Base-by-base conservation (phyloP, 2,797 vertebrate species). In the Sebastiscus albofasciatus region DNA sequence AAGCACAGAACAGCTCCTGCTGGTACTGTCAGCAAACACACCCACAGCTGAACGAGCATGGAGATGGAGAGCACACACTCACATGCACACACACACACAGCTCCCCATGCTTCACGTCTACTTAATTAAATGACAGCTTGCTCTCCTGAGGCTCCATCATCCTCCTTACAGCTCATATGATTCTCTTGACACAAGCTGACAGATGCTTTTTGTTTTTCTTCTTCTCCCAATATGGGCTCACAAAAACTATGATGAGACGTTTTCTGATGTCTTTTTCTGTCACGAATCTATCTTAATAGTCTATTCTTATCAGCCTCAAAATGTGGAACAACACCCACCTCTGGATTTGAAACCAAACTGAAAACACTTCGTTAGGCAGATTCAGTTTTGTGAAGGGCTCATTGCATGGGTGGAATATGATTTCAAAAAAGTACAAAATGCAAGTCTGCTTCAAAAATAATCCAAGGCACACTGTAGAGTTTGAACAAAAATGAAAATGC, bases 91-190 rank as follows among this genome's bases (percentile, higher is more conserved):
- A 52, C 33, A 1, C 55, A 6, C 27, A 42, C 67, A 31, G 2
- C 58, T 66, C 71, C 77, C 81, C 52, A 22, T 46, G 71, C 77
- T 79, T 78, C 72, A 69, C n/a, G 13, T 83, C 77, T 80, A 24
- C 56, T 88, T 91, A 90, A 94, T 91, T 90, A 92, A 89, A 87
- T 82, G 83, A 85, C 87, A 88, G 83, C 67, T 72, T 62, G 80
- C 67, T 90, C 89, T 91, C 86, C 69, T 33, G 88, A 78, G 93
- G 89, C 62, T 55, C 74, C 59, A 67, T 82, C 86, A 71, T 77
- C 71, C 67, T 80, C 70, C 74, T 86, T 60, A 75, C 77, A 72
- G 72, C 58, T 79, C 56, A 29, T 42, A 73, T 5, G 79, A 79
- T 75, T 77, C 62, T 82, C 74, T 60, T 62, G 74, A 83, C 27